Evolutionary conservation across 1,140 invertebrate genomes (phyloP), one percentile per base, ranked within the genome.

Genomic region (Bicyclus anynana): DNA sequence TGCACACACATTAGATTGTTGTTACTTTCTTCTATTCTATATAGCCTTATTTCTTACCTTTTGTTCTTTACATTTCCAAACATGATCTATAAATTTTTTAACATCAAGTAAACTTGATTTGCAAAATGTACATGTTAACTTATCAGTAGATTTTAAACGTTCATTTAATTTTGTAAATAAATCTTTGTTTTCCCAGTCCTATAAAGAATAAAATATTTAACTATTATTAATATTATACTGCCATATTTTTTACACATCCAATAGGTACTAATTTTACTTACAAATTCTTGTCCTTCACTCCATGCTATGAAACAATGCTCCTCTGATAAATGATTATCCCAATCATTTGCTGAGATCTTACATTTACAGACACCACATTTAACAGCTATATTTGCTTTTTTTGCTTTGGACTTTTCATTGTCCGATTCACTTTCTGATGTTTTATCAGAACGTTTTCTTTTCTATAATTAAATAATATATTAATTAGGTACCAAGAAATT

Each of bases 261-360:
- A 33, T 12, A 7, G n/a, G 1, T 3, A 33, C n/a, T 33, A 33
- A 10, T 33, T 33, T 12, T 33, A 47, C 77, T 72, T 65, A 77
- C 77, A 48, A 80, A 37, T 52, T 27, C 46, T 26, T 62, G n/a
- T 0, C 70, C 72, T 6, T 61, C 54, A 51, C 59, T 63, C 75
- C 74, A 78, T 18, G 74, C 78, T 21, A 81, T 70, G 50, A 55
- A 65, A 48, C 62, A 57, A 60, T 81, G 75, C 20, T 62, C 21
- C 20, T 51, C 40, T 10, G 60, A 52, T 27, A 70, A 57, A 63
- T 81, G 75, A 6, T 47, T 13, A 1, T 71, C 56, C 78, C 75
- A 81, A 18, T 75, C 53, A 7, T 16, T 16, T 49, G 60, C 65
- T 14, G 37, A 9, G 9, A 78, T 35, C 20, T 61, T 27, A 20